Base-by-base conservation (phyloP, 2,113 vertebrate species). In the Pampusana beccarii region DNA sequence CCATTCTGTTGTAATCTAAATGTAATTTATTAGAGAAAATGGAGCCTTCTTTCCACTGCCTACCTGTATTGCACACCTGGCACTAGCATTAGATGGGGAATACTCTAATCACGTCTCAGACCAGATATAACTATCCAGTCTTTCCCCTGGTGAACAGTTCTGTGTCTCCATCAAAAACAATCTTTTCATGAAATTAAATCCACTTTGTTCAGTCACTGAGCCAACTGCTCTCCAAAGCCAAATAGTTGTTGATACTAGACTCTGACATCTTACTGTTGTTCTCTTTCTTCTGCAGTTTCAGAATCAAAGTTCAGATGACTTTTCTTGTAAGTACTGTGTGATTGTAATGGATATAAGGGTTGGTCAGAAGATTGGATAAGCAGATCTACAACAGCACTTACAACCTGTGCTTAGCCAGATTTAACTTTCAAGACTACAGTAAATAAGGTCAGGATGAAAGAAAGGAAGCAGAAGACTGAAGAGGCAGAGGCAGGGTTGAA, bases 171-270 rank as follows among this genome's bases (percentile, higher is more conserved):
- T 44, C 77, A 84, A 67, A 90, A 58, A 60, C 51, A 94, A 87
- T 87, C 60, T 82, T 78, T 91, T 88, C 29, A 56, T 75, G 75
- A 95, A 95, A 96, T 94, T 88, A 88, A 85, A 95, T 60, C 51
- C 65, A 67, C 53, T 96, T 81, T 79, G n/a, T 82, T 75, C 64
- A 82, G 72, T 65, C 46, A 62, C 81, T 69, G 66, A 92, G 83
- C 17, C 70, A 85, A 51, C 40, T 56, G 33, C 82, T 67, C 60
- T 93, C 82, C 67, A 91, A 90, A 88, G 88, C 36, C 83, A 85
- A 70, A 80, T 11, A 62, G 54, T 23, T 46, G 38, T 9, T 67
- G 61, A 78, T 61, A 40, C 23, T 31, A 42, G 62, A 70, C 54
- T 91, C 64, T 2, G 6, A 71, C 3, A 3, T 83, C 91, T 94